Evolutionary conservation across 2,888 invertebrate species (phyloP).

Genomic region (Iphiclides podalirius): DNA sequence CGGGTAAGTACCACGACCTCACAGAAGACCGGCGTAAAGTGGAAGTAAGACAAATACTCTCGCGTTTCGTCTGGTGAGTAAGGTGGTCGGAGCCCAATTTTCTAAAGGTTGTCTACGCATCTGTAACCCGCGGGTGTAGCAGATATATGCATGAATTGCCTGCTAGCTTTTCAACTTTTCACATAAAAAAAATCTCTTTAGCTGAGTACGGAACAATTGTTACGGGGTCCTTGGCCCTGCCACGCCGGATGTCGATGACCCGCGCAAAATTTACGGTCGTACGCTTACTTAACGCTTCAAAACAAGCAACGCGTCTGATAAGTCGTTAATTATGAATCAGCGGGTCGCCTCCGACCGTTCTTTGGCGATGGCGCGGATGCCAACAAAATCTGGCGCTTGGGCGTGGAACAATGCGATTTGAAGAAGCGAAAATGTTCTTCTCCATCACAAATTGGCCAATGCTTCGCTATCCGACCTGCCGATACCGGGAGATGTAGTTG

Average conservation of each 20-base stretch:
- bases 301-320: background rate
- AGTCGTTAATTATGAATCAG: conserved; percentile 3
- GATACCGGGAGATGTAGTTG: no score
- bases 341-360: background rate
- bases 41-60: no score
- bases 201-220: conserved; percentile 11
- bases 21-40: no score
- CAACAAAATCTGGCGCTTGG: background rate
- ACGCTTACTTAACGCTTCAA: conserved; percentile 3
- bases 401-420: background rate
- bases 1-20: no score
- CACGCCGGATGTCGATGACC: conserved; percentile 7
- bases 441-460: no score
- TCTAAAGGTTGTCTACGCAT: no score
- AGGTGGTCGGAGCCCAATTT: no score
- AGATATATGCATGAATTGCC: no score
- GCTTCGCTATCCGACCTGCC: no score
- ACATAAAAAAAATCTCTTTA: conserved; percentile 4
- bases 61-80: no score
- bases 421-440: background rate
- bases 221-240: conserved; percentile 11
- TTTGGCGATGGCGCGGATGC: background rate
- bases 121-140: no score
- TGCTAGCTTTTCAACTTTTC: conserved; percentile 8
- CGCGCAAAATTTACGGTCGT: conserved; percentile 6